Evolutionary conservation across 2,797 vertebrate genomes (phyloP).

Genomic region (Tadarida brasiliensis): DNA sequence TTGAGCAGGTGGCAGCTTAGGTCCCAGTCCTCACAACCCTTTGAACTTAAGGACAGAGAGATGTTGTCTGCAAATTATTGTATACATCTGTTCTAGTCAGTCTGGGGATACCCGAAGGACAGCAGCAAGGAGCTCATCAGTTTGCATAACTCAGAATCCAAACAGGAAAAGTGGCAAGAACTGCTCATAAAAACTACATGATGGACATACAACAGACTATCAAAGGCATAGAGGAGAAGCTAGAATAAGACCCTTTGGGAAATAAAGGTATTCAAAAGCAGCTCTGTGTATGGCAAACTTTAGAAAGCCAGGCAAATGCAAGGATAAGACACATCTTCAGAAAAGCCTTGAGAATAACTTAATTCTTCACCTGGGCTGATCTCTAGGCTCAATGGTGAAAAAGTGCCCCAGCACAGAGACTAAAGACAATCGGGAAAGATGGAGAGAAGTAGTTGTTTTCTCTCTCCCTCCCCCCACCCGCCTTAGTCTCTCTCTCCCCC

Average conservation of each 20-base stretch:
- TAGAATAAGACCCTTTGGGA: not conserved
- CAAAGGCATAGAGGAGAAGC: not conserved
- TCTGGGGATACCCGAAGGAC: not conserved
- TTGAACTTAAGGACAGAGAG: not conserved
- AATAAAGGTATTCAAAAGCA: not conserved
- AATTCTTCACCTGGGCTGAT: not conserved
- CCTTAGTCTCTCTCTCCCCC: not conserved
- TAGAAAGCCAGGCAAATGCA: not conserved
- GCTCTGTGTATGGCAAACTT: not conserved
- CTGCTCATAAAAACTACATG: not conserved
- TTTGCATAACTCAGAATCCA: not conserved
- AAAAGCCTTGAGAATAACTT: not conserved
- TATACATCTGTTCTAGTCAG: not conserved
- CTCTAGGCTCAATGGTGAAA: not conserved
- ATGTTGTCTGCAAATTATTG: no score
- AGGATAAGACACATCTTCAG: not conserved
- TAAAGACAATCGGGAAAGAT: no score
- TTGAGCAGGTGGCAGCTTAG: not conserved
- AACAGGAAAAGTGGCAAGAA: not conserved
- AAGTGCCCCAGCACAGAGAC: no score
- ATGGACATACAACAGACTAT: not conserved
- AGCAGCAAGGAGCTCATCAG: not conserved
- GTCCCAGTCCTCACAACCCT: not conserved
- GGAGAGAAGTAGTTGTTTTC: not conserved
- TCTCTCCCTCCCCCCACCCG: not conserved